Evolutionary conservation across 2,113 vertebrate species (phyloP), one percentile per base, ranked within the genome.

Genomic region (Rhipidura dahli): DNA sequence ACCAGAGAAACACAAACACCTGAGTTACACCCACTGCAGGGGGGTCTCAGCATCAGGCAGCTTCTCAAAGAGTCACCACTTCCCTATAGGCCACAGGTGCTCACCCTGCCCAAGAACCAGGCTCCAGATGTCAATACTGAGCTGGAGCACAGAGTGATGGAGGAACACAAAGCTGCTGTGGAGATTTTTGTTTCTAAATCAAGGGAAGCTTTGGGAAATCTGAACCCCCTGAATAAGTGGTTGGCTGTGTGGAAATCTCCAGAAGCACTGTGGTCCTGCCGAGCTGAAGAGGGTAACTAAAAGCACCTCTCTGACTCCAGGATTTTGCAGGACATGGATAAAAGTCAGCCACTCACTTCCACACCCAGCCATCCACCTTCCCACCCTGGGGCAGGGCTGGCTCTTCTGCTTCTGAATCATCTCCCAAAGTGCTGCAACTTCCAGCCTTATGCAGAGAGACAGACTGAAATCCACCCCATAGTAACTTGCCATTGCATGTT

Each of bases 321-420:
- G 24, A 26, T 83, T 87, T 84, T 0, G 2, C 30, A 87, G 51
- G 22, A 39, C 77, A 30, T 54, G 42, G 68, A 83, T 93, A 86
- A 86, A 88, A 92, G 86, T 65, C 78, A 83, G 53, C 26, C 20
- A 4, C 69, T n/a, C 8, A 22, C 53, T 87, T 84, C 83, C 77
- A 89, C 51, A 82, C 64, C 76, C 86, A 87, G 31, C 11, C 15
- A 70, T 87, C 39, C 68, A 77, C 76, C 54, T 78, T 94, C 39
- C 60, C 56, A 75, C 44, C 64, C 51, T 51, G 65, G 35, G 93
- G 94, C 71, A 91, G 89, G 51, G 69, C 86, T 78, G 89, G 77
- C 44, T 94, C 51, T 87, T 56, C 64, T 51, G 51, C 72, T 87
- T 77, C 86, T 94, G 93, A 94, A 78, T 89, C 91, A 95, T 51